Base-by-base conservation (phyloP, 2,113 vertebrate species). In the Acinonyx jubatus region DNA sequence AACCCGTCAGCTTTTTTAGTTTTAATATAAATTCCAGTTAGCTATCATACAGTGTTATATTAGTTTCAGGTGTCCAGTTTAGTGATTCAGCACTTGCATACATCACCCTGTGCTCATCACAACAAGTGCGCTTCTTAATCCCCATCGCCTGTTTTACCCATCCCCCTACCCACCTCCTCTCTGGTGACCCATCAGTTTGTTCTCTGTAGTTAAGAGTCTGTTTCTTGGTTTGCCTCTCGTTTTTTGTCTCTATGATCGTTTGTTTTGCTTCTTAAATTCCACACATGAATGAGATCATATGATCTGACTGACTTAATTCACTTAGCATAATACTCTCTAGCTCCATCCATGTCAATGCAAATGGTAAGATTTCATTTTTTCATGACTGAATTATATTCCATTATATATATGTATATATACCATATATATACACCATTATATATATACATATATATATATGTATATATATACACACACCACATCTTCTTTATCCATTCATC, bases 381-480 rank as follows among this genome's bases (percentile, higher is more conserved):
- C 45, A 48, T 76, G 15, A 41, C 27, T 29, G 38, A 76, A 3
- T 48, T 48, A 31, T 76, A 31, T 29, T 76, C 73, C 41, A 16
- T 1, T 61, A 23, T 25, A 23, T 57, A 21, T 19, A 21, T 21
- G 18, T 57, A 21, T 61, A 23, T 61, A 23, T 23, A 23, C 21
- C 8, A 45, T 21, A 21, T 61, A 9, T 23, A 23, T 23, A 23
- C 21, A 45, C 73, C 27, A 16, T 1, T 61, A 23, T 23, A 23
- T 57, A 21, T 19, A 23, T 61, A 23, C 1, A 0, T 2, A 9
- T 9, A 45, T 45, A 45, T 1, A 45, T 9, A 45, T 8, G 19
- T 38, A 10, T 69, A 15, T 68, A 33, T 71, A n/a, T 23, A 9
- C 36, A 71, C n/a, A 71, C 36, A 71, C n/a, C 25, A 76, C 38